Base-by-base conservation (phyloP, 2,888 invertebrate genomes). In the Conops quadrifasciatus region DNA sequence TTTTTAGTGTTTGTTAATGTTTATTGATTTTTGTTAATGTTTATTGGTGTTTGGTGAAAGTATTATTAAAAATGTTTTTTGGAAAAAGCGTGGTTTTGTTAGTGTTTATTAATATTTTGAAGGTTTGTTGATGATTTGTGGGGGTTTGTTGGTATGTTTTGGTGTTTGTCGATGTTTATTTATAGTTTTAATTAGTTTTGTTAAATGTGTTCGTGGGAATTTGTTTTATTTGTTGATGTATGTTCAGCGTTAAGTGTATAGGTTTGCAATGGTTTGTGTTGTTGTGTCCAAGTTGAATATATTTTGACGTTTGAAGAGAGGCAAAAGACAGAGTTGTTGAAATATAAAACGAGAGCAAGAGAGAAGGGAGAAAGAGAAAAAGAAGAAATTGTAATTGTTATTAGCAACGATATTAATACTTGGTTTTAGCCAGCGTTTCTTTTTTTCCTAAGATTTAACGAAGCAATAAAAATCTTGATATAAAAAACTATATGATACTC, bases 1-100 rank as follows among this genome's bases (percentile, higher is more conserved):
- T 28, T 47, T 51, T 64, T 47, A 16, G 3, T 79, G 76, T 74
- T n/a, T n/a, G 77, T 75, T 73, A 73, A 16, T 67, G 56, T 43
- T 60, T 60, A 21, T 68, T 51, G 11, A n/a, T n/a, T 51, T 13
- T n/a, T n/a, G 63, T 47, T 36, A 21, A 62, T 72, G 71, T 67
- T 67, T 69, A 49, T 73, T 15, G 58, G 43, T 56, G 58, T 73
- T n/a, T n/a, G n/a, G n/a, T n/a, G n/a, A n/a, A n/a, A n/a, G n/a
- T n/a, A n/a, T n/a, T n/a, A n/a, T n/a, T n/a, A n/a, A n/a, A n/a
- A n/a, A n/a, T n/a, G n/a, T n/a, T n/a, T n/a, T n/a, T n/a, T n/a
- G n/a, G n/a, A n/a, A n/a, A n/a, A n/a, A n/a, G n/a, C n/a, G n/a
- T n/a, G n/a, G n/a, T n/a, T n/a, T n/a, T n/a, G n/a, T n/a, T n/a